These are phyloP conservation scores for Neosalanx taihuensis DNA, from an alignment of 2,797 vertebrate species.

Conservation along the genomic window DNA sequence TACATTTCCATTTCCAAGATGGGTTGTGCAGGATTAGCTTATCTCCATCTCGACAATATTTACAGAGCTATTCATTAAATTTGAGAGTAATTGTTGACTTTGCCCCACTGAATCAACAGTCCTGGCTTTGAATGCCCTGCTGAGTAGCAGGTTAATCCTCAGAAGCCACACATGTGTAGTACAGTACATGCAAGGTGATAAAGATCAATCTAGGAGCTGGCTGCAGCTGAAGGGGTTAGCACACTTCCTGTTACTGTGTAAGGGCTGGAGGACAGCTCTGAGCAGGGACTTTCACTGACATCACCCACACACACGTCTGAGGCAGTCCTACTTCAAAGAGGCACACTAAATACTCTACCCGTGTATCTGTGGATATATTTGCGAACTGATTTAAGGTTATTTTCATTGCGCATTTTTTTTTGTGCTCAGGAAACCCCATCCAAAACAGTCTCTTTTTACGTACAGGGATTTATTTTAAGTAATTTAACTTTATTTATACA, in stretches of 20 bases:
- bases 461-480: neutral
- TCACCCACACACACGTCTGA: neutral
- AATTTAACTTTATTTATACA: neutral
- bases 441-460: neutral
- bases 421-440: neutral
- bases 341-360: neutral
- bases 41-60: slow-evolving; percentile 32
- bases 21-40: neutral
- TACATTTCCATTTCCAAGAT: slow-evolving; percentile 25
- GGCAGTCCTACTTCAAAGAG: neutral
- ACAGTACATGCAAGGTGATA: slow-evolving; percentile 71
- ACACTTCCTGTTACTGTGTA: slow-evolving; percentile 59
- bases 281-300: slow-evolving; percentile 20
- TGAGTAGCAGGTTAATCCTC: slow-evolving; percentile 34
- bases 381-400: neutral
- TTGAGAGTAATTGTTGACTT: slow-evolving; percentile 56
- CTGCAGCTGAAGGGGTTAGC: slow-evolving; percentile 48
- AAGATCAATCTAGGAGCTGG: slow-evolving; percentile 55
- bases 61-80: slow-evolving; percentile 30
- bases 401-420: neutral
- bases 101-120: slow-evolving; percentile 55
- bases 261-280: slow-evolving; percentile 25
- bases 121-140: slow-evolving; percentile 48
- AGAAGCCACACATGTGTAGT: slow-evolving; percentile 42
- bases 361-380: too few species aligned